These are phyloP conservation scores for Spinus pinus DNA, from an alignment of 2,797 vertebrate species.

Conservation along the genomic window DNA sequence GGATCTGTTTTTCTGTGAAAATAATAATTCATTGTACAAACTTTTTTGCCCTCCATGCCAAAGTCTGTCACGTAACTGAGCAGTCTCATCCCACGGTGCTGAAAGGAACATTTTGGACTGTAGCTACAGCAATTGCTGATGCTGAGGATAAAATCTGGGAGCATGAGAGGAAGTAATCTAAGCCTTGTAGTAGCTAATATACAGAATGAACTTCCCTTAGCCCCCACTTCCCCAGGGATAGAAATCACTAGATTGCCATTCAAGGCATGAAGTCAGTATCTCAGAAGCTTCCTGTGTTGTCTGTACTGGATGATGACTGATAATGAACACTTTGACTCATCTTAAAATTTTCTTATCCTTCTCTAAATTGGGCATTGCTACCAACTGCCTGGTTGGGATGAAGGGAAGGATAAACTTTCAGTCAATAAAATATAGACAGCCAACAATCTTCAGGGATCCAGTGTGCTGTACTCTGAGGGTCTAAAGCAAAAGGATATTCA, in stretches of 20 bases:
- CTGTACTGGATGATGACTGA: background rate
- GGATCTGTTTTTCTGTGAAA: background rate
- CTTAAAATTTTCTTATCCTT: background rate
- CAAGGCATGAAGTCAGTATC: background rate
- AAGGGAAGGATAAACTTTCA: background rate
- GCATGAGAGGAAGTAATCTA: background rate
- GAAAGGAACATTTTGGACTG: background rate
- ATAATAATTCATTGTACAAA: background rate
- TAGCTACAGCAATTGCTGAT: background rate
- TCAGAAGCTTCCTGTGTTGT: background rate
- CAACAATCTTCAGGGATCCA: background rate
- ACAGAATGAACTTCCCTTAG: background rate
- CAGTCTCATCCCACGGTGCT: accelerated
- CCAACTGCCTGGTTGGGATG: background rate
- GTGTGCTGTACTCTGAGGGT: background rate
- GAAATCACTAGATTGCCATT: background rate
- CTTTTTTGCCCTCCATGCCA: background rate
- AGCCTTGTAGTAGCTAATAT: background rate
- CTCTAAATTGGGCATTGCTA: background rate
- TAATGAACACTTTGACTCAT: accelerated
- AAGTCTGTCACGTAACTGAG: background rate
- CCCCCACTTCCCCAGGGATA: background rate
- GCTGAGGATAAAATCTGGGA: background rate
- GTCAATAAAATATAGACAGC: background rate
- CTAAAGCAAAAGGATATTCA: background rate